These are phyloP conservation scores for Gadus macrocephalus DNA, from an alignment of 2,113 vertebrate species.

Conservation along the genomic window DNA sequence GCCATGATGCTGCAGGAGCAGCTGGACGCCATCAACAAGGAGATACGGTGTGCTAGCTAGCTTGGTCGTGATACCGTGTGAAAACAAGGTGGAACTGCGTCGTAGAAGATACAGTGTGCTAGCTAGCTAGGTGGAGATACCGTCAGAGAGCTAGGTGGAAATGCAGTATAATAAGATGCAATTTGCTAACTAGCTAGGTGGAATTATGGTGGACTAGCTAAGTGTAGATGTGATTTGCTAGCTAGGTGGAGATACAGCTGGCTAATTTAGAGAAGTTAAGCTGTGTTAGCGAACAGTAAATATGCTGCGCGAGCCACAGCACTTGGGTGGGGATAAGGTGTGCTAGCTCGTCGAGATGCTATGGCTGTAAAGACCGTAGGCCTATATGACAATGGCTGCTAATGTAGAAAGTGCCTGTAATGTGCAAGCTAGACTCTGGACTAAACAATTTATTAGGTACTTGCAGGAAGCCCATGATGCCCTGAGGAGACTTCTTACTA, in stretches of 20 bases:
- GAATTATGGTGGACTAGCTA: background rate
- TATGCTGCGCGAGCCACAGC: too few relatives aligned
- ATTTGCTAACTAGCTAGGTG: background rate
- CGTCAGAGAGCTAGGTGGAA: background rate
- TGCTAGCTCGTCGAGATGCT: too few relatives aligned
- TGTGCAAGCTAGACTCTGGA: too few relatives aligned
- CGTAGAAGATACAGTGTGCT: background rate
- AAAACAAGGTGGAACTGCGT: too few relatives aligned
- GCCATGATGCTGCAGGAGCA: constrained; percentile 99
- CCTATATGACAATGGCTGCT: too few relatives aligned
- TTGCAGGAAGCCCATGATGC: background rate
- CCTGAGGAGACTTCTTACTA: constrained; percentile 23
- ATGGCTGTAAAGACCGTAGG: too few relatives aligned
- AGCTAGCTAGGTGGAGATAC: background rate
- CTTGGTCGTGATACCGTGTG: background rate
- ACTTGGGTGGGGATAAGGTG: too few relatives aligned
- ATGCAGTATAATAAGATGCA: background rate
- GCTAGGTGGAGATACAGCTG: background rate
- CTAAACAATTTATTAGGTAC: too few relatives aligned
- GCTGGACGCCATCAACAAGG: constrained; percentile 97
- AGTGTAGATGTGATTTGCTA: background rate
- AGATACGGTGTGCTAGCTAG: constrained; percentile 83
- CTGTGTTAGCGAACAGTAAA: too few relatives aligned
- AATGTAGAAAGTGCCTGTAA: too few relatives aligned
- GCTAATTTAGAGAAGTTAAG: too few relatives aligned